Base-by-base conservation (phyloP, 2,888 invertebrate genomes). In the Hydrotaea diabolus region DNA sequence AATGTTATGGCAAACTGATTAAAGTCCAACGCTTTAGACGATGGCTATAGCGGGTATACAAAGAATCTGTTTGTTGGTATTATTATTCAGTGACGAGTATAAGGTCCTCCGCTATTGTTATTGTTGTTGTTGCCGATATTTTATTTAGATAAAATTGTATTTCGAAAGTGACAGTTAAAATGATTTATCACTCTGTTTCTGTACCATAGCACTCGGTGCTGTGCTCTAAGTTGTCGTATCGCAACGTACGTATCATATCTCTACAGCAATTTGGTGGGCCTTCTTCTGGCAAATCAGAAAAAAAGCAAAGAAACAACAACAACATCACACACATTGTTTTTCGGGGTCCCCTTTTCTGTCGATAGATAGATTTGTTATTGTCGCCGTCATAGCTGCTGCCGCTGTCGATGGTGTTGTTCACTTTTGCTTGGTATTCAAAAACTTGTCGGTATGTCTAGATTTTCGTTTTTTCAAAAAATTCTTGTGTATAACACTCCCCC, bases 161-260 rank as follows among this genome's bases (percentile, higher is more conserved):
- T 91, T 90, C 90, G 89, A 91, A 91, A 92, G 91, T 91, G 91
- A 91, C 91, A 91, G 91, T 91, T 91, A 89, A 91, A 92, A 91
- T 91, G 91, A 91, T 91, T 91, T 91, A 91, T 91, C 91, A 91
- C 91, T 89, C 88, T 87, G 88, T 89, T 87, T 73, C 83, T 59
- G 76, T 82, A 85, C 83, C 87, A 85, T 77, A 80, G 87, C 82
- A 80, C 66, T 15, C 49, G 17, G 7, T 39, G 13, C 39, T 39
- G 9, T 55, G 46, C 26, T 62, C 69, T 49, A 19, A 17, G 31
- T 59, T 43, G n/a, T 11, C 5, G 11, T n/a, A 39, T 43, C 26
- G 39, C 39, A 39, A 39, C 39, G 13, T 36, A 36, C 8, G 5
- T 39, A 39, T 39, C 31, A 17, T 59, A 62, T 59, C 31, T 76